A percentile compares a stretch with the other conserved stretches of the same genome.
phyloP scores from a whole-genome alignment of 2,113 vertebrate species.

The Zosterops borbonicus region DNA sequence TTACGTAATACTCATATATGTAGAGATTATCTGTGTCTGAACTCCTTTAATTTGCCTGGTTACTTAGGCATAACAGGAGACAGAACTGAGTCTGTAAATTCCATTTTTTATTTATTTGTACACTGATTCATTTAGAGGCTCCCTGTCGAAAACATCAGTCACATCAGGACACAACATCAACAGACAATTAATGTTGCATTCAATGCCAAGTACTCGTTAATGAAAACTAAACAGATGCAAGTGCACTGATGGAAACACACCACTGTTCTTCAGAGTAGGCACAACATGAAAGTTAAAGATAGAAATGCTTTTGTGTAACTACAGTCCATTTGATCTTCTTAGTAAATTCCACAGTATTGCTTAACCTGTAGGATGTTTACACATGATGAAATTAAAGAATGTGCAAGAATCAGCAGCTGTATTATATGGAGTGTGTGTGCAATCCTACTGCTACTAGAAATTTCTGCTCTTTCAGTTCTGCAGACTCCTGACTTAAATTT shows the following conservation, averaged over 20 bases:
- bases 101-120: neutral
- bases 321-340: neutral
- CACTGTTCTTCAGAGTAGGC: neutral
- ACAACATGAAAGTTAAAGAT: neutral
- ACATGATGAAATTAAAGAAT: neutral
- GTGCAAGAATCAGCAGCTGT: neutral
- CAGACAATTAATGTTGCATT: neutral
- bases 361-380: neutral
- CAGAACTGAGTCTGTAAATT: neutral
- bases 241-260: neutral
- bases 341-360: neutral
- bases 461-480: neutral
- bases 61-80: neutral
- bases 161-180: constrained; percentile 1
- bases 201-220: neutral
- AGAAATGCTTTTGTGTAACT: neutral
- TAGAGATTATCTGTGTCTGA: neutral
- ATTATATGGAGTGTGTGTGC: neutral
- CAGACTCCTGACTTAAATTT: neutral
- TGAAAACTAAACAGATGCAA: constrained; percentile 27
- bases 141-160: neutral
- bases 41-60: neutral
- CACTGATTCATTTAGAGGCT: neutral
- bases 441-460: neutral
- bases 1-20: neutral